These are phyloP conservation scores for Gephyroberyx darwinii DNA, from an alignment of 2,797 vertebrate genomes.

Conservation along the genomic window DNA sequence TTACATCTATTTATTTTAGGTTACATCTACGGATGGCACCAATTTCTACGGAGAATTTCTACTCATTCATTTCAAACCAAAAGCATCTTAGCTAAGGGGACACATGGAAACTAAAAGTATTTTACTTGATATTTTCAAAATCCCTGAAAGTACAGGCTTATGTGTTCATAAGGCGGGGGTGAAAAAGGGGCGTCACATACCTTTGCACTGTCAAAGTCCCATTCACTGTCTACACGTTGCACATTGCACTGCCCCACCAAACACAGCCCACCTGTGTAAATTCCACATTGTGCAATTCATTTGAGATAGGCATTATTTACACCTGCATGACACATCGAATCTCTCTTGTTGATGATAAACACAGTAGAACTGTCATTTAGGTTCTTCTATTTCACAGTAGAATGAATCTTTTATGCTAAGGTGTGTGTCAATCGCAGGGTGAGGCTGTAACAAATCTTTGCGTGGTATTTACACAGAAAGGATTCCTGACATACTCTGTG, in stretches of 20 bases:
- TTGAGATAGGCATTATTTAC: conserved; percentile 32
- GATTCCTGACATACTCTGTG: conserved; percentile 52
- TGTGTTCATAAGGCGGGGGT: background rate
- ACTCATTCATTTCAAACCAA: too few species aligned
- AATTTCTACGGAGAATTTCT: too few species aligned
- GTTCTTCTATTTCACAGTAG: background rate
- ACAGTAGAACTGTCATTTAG: too few species aligned
- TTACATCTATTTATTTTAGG: too few species aligned
- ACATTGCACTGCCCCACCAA: background rate
- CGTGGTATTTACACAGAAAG: conserved; percentile 20
- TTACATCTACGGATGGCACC: too few species aligned
- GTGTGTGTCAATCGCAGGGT: conserved; percentile 28
- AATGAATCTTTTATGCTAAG: background rate
- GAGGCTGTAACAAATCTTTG: conserved; percentile 22
- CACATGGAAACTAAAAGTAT: too few species aligned
- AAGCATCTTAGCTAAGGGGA: too few species aligned
- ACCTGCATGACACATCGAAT: background rate
- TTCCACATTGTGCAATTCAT: conserved; percentile 42
- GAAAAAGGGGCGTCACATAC: background rate
- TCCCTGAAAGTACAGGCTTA: background rate
- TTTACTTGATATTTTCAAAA: background rate
- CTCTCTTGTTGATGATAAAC: too few species aligned
- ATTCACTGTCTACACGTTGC: background rate
- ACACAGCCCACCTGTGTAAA: conserved; percentile 36
- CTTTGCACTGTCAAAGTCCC: background rate